Evolutionary conservation across 2,888 invertebrate species (phyloP).

Genomic region (Drosophila dives): DNA sequence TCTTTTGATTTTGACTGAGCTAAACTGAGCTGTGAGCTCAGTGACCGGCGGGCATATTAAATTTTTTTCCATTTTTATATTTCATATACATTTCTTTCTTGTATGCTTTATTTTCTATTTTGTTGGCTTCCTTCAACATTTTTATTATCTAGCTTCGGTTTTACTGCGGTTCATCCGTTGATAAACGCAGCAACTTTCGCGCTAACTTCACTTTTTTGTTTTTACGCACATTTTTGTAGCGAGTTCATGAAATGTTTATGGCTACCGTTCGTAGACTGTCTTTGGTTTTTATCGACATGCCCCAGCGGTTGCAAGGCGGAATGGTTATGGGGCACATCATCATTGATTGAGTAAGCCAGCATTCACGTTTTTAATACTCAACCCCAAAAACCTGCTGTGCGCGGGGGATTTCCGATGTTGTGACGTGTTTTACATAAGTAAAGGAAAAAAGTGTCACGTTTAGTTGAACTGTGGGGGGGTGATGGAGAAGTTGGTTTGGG

Average conservation of each 20-base stretch:
- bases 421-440: conserved; percentile 58
- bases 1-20: conserved; percentile 4
- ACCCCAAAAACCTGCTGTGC: conserved; percentile 2
- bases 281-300: conserved; percentile 53
- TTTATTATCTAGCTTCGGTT: conserved; percentile 69
- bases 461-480: conserved; percentile 19
- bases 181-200: conserved; percentile 57
- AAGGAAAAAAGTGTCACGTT: conserved; percentile 55
- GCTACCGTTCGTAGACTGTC: conserved; percentile 46
- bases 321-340: conserved; percentile 9
- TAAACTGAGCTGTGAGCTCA: conserved; percentile 12
- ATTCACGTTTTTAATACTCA: conserved; percentile 12
- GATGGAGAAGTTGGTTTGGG: not conserved
- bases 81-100: conserved; percentile 9
- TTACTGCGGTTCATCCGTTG: conserved; percentile 62
- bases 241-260: conserved; percentile 76
- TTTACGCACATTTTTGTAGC: conserved; percentile 62
- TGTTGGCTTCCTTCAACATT: conserved; percentile 21
- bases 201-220: conserved; percentile 49
- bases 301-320: not conserved
- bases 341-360: conserved; percentile 49
- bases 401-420: conserved; percentile 14
- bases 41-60: conserved; percentile 57
- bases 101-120: conserved; percentile 7
- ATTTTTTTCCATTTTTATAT: conserved; percentile 49